Base-by-base conservation (phyloP, 2,113 vertebrate genomes). In the Accipiter virgatus region DNA sequence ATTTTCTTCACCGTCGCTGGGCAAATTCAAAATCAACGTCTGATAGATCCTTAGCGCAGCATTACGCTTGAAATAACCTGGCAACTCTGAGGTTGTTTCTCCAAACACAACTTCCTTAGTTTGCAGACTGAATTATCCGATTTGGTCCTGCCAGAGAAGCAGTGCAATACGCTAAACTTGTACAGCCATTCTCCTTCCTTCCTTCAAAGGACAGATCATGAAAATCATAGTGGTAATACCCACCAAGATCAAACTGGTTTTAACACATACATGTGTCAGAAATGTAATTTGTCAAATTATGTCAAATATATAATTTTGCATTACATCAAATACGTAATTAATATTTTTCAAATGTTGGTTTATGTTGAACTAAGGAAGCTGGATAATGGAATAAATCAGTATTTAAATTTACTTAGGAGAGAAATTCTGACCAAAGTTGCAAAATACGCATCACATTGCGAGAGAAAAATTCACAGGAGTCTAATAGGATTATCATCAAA, bases 381-480 rank as follows among this genome's bases (percentile, higher is more conserved):
- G 29, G 53, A 58, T 53, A 67, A 70, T 38, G 26, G 6, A 86
- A 38, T 45, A 83, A 80, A 38, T 67, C 56, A 9, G 34, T 22
- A 91, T 72, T 61, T 65, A 53, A 55, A 56, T 79, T 82, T 72
- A 71, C 17, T 63, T 56, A 34, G 43, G 32, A 81, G 42, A 75
- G 10, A 87, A 94, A 79, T 80, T 89, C 58, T 42, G 62, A 81
- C 7, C 11, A 14, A 73, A 83, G 53, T 9, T 70, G 27, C 29
- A 91, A 92, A 95, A 81, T 16, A 53, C 0, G 3, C 5, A 58
- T 38, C 40, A 59, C 0, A 0, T 17, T 80, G 9, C 7, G 2
- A 82, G 18, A 38, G 15, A 85, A 90, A 90, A 86, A 81, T 72
- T 29, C 6, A 32, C 73, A 38, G 32, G 19, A 36, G 34, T 87